These are phyloP conservation scores for Trematomus bernacchii DNA, from an alignment of 2,797 vertebrate genomes.

Conservation along the genomic window DNA sequence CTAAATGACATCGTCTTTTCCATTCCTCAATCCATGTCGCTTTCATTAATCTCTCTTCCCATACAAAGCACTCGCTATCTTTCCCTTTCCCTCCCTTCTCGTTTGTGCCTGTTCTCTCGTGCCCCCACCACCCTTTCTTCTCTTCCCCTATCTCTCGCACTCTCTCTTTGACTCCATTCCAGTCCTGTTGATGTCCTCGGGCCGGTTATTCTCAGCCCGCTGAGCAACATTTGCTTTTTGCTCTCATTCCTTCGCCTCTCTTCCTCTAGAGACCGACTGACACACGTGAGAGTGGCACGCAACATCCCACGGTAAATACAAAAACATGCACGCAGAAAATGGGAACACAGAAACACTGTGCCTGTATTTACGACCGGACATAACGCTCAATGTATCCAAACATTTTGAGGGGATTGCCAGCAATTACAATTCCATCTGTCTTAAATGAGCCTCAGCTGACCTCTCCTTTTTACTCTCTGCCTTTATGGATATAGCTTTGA, in stretches of 20 bases:
- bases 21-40: neutral
- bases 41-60: slow-evolving; percentile 3
- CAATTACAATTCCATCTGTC: neutral
- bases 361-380: neutral
- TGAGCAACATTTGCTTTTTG: slow-evolving; percentile 56
- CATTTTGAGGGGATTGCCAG: neutral
- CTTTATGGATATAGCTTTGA: slow-evolving; percentile 11
- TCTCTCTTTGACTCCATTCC: slow-evolving; percentile 43
- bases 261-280: slow-evolving; percentile 15
- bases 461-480: neutral
- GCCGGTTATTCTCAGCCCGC: slow-evolving; percentile 51
- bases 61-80: slow-evolving; percentile 23
- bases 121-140: slow-evolving; percentile 23
- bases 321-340: neutral
- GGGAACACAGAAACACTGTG: neutral
- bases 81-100: slow-evolving; percentile 21
- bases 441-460: neutral
- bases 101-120: slow-evolving; percentile 43
- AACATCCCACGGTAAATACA: slow-evolving; percentile 1
- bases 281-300: slow-evolving; percentile 11
- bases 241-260: slow-evolving; percentile 45
- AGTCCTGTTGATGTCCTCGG: slow-evolving; percentile 49
- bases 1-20: slow-evolving; percentile 10
- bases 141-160: slow-evolving; percentile 43
- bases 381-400: neutral